Base-by-base conservation (phyloP, 2,888 invertebrate species). In the Nezara viridula region DNA sequence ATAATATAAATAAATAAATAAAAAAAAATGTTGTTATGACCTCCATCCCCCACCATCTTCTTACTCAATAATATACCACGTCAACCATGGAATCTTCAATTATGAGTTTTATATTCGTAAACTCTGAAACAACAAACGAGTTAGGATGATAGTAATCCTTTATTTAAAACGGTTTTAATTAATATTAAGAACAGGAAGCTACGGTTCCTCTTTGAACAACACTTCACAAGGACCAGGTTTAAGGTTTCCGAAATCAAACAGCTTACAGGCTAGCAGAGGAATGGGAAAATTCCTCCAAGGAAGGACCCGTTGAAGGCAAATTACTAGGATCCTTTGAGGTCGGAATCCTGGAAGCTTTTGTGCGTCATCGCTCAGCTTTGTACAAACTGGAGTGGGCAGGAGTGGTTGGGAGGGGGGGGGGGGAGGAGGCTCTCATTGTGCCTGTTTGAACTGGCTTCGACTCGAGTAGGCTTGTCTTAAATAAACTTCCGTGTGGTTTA, bases 241-340 rank as follows among this genome's bases (percentile, higher is more conserved):
- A 73, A 9, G 6, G 19, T 37, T 16, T 1, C 19, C 66, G 37
- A 73, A 73, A 73, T 37, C 66, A 19, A 19, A 37, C 66, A 73
- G 32, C 66, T 32, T 7, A 73, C 0, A 32, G 66, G 9, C 16
- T 37, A 6, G 60, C 6, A 73, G 66, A 73, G 66, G 66, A 37
- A 73, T 73, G 32, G 19, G 66, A 32, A 73, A 37, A 73, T 73
- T 37, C 5, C 66, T 73, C 32, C 66, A 73, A 73, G 66, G 27
- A 73, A 73, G 66, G 27, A 16, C 9, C 6, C 32, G 37, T 14
- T 37, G 32, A 37, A 37, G 37, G 66, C 19, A 73, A 73, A 73
- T 73, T 73, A 37, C 66, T 73, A 37, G 9, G 37, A 73, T 37
- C 32, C 66, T 73, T 73, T 73, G 66, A 73, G 66, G 19, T 73